phyloP scores from a whole-genome alignment of 2,113 vertebrate genomes.

The Hiodon alosoides region DNA sequence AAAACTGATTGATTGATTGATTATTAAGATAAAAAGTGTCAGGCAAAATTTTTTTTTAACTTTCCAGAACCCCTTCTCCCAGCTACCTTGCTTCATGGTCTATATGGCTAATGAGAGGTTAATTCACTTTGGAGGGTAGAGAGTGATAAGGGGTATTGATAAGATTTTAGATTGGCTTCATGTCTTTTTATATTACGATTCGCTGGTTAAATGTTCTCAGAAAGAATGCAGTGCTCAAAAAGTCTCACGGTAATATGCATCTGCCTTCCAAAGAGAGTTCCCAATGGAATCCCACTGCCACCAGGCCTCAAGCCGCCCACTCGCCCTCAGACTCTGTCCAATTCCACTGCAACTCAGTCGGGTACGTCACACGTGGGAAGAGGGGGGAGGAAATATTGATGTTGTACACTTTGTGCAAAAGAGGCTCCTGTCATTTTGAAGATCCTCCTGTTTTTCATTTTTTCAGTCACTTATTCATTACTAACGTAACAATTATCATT shows the following conservation, averaged over 20 bases:
- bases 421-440: too few species aligned
- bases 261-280: slow-evolving; percentile 41
- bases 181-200: neutral
- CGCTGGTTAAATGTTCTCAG: neutral
- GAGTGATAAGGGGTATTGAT: neutral
- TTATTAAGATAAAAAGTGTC: neutral
- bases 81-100: neutral
- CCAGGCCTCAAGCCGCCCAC: slow-evolving; percentile 61
- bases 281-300: slow-evolving; percentile 64
- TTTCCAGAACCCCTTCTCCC: neutral
- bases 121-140: neutral
- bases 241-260: slow-evolving; percentile 3
- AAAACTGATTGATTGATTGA: too few species aligned
- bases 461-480: too few species aligned
- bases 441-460: too few species aligned
- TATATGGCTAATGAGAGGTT: neutral
- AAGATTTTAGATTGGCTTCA: neutral
- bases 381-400: neutral
- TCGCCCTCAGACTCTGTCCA: slow-evolving; percentile 44
- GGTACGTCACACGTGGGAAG: slow-evolving; percentile 37
- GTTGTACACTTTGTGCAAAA: too few species aligned
- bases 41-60: neutral
- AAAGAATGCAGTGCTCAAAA: neutral
- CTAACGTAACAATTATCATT: too few species aligned
- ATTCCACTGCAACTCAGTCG: slow-evolving; percentile 25